Percentiles rank a stretch among this genome's conserved stretches.
Evolutionary conservation across 2,797 vertebrate genomes (phyloP).

Genomic region (Choloepus didactylus): DNA sequence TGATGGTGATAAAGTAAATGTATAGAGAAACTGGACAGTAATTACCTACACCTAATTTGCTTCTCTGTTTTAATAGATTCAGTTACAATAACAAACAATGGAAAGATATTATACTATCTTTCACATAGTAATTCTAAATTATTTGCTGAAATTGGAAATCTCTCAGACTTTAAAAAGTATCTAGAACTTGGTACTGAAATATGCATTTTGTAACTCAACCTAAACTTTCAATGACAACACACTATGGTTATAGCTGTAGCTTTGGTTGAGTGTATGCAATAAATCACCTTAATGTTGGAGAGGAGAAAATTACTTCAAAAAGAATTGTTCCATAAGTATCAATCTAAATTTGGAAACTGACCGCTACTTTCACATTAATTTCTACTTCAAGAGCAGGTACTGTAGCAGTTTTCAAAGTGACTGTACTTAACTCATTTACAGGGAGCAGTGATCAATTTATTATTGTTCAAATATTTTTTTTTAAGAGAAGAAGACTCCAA

Average conservation of each 20-base stretch:
- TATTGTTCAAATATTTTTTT: neutral
- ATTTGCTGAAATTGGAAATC: neutral
- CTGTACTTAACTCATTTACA: conserved; percentile 17
- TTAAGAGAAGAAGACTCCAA: conserved; percentile 49
- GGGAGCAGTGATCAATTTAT: conserved; percentile 53
- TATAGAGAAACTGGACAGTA: neutral
- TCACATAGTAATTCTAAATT: neutral
- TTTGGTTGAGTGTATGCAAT: neutral
- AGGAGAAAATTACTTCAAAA: conserved; percentile 23
- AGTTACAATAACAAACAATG: neutral
- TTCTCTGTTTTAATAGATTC: neutral
- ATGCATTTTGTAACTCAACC: neutral
- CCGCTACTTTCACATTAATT: conserved; percentile 68
- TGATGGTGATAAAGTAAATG: neutral
- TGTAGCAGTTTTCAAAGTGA: conserved; percentile 40
- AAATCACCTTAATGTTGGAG: conserved; percentile 40
- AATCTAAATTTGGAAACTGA: conserved; percentile 69
- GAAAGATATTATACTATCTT: neutral
- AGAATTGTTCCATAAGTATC: conserved; percentile 56
- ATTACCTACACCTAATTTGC: neutral
- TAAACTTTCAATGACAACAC: neutral
- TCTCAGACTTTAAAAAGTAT: conserved; percentile 9
- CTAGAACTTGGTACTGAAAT: neutral
- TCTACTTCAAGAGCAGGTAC: conserved; percentile 44
- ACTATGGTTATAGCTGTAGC: neutral